These are phyloP conservation scores for Atherinomorus stipes DNA, from an alignment of 2,113 vertebrate species.

Conservation along the genomic window DNA sequence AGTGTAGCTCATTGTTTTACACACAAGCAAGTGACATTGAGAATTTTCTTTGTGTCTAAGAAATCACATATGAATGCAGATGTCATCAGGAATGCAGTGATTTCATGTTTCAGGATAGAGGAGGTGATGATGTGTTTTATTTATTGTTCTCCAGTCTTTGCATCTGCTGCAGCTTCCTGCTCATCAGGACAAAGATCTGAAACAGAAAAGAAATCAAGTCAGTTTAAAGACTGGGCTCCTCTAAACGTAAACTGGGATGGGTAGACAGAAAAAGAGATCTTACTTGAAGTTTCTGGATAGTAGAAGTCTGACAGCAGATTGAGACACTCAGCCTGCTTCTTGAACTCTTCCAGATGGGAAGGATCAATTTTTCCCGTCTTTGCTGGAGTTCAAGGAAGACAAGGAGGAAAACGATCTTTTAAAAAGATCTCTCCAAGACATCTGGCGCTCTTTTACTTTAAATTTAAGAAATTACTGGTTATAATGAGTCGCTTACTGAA, in stretches of 20 bases:
- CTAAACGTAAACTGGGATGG: too few species aligned
- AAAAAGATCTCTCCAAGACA: neutral
- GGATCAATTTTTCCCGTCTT: conserved; percentile 32
- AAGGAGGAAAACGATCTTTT: neutral
- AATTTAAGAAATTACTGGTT: neutral
- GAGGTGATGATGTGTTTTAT: neutral
- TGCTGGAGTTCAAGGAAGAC: conserved; percentile 28
- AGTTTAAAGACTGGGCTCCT: too few species aligned
- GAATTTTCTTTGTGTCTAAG: neutral
- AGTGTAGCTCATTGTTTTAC: neutral
- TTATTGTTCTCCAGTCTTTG: conserved; percentile 18
- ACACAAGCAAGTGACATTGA: neutral
- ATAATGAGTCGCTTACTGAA: conserved; percentile 45
- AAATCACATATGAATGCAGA: conserved; percentile 13
- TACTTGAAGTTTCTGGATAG: conserved; percentile 34
- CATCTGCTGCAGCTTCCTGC: neutral
- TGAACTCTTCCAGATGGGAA: conserved; percentile 37
- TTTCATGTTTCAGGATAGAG: conserved; percentile 11
- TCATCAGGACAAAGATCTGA: conserved; percentile 54
- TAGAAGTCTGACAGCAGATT: conserved; percentile 27
- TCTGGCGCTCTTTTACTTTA: neutral
- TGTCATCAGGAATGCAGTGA: neutral
- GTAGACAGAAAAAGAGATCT: neutral
- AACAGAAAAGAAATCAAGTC: conserved; percentile 19
- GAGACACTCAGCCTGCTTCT: conserved; percentile 57